Evolutionary conservation across 2,888 invertebrate genomes (phyloP).

Genomic region (Adela reaumurella): DNA sequence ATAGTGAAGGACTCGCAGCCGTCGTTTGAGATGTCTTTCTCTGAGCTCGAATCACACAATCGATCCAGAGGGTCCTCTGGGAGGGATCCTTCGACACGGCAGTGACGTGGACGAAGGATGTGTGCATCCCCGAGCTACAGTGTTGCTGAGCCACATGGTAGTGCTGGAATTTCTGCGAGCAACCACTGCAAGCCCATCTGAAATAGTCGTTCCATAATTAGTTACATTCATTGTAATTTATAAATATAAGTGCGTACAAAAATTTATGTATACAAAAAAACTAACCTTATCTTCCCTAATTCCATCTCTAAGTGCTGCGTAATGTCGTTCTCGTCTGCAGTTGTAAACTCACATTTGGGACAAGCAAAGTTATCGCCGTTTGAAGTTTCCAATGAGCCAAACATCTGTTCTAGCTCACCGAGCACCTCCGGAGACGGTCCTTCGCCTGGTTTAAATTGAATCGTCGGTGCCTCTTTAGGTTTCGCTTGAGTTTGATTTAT

Average conservation of each 20-base stretch:
- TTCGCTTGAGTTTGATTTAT: constrained; percentile 18
- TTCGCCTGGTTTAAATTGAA: too few relatives aligned
- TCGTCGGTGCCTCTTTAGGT: constrained; percentile 8
- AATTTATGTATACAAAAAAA: too few relatives aligned
- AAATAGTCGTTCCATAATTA: constrained; percentile 10
- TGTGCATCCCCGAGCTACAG: constrained; percentile 17
- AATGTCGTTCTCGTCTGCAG: constrained; percentile 25
- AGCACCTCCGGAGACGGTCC: too few relatives aligned
- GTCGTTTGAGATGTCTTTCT: constrained; percentile 8
- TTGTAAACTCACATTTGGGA: constrained; percentile 27
- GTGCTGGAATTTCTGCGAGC: constrained; percentile 25
- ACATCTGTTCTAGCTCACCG: constrained; percentile 24
- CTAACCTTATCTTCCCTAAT: constrained; percentile 37
- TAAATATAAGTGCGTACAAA: too few relatives aligned
- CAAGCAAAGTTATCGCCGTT: constrained; percentile 23
- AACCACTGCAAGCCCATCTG: constrained; percentile 41
- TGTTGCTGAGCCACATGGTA: constrained; percentile 45
- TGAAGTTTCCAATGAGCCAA: constrained; percentile 29
- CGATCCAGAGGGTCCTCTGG: constrained; percentile 28
- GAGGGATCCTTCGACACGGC: constrained; percentile 26
- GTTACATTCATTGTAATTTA: too few relatives aligned
- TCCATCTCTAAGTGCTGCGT: constrained; percentile 36
- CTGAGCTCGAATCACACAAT: constrained; percentile 22
- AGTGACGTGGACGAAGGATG: constrained; percentile 13
- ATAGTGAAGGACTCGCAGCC: not conserved